These are phyloP conservation scores for Drosophila ezoana DNA, from an alignment of 2,888 invertebrate species.

Conservation along the genomic window DNA sequence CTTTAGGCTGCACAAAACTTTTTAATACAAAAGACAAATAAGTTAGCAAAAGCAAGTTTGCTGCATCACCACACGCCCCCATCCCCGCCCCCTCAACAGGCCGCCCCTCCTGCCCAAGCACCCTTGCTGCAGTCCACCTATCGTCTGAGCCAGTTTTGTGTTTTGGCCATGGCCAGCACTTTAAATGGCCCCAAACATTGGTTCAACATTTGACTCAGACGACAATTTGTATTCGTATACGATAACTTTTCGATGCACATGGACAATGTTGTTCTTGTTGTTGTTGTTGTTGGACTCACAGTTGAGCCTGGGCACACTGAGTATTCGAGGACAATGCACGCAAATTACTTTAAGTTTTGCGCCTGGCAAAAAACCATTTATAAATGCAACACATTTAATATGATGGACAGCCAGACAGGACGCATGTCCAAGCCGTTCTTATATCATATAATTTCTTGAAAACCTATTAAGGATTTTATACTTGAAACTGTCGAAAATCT, in stretches of 20 bases:
- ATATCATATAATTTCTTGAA: conserved; percentile 30
- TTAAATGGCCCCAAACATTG: conserved; percentile 41
- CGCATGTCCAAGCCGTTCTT: neutral
- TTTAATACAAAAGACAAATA: conserved; percentile 68
- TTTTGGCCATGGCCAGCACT: conserved; percentile 39
- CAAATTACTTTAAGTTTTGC: conserved; percentile 55
- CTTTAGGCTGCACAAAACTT: conserved; percentile 72
- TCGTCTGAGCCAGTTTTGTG: conserved; percentile 18
- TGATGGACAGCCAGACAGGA: conserved; percentile 1
- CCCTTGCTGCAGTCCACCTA: conserved; percentile 2
- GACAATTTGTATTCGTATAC: conserved; percentile 51
- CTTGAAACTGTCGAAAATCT: conserved; percentile 16
- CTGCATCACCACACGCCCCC: conserved; percentile 30
- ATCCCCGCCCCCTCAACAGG: no score
- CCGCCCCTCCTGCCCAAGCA: neutral
- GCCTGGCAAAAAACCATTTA: conserved; percentile 34
- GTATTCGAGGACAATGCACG: conserved; percentile 42
- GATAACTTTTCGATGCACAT: conserved; percentile 59
- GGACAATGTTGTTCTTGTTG: conserved; percentile 35
- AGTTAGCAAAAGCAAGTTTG: conserved; percentile 50
- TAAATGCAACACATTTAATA: conserved; percentile 53
- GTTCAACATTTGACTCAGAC: conserved; percentile 54
- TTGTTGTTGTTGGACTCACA: conserved; percentile 50
- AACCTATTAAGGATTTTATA: conserved; percentile 47
- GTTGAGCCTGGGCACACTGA: conserved; percentile 54